These are phyloP conservation scores for Clamator glandarius DNA, from an alignment of 2,797 vertebrate species.

Conservation along the genomic window DNA sequence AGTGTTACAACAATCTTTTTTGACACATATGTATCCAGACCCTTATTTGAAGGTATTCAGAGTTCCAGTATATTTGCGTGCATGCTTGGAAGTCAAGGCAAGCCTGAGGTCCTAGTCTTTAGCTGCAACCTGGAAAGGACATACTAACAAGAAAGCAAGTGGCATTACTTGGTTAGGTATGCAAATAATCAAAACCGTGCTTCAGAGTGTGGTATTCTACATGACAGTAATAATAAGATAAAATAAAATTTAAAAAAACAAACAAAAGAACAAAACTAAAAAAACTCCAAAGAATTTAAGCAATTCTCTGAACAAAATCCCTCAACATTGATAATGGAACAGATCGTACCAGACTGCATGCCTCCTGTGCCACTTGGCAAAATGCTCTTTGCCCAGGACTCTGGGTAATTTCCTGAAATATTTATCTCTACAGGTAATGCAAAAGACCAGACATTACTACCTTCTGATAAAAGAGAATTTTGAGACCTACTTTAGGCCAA, in stretches of 20 bases:
- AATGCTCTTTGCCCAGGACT: neutral
- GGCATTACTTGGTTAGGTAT: neutral
- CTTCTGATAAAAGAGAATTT: neutral
- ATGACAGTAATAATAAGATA: neutral
- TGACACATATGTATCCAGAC: neutral
- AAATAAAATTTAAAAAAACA: neutral
- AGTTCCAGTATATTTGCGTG: rapidly evolving
- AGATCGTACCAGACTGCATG: neutral
- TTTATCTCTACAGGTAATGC: neutral
- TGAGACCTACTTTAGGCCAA: neutral
- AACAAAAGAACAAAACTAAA: too few species aligned
- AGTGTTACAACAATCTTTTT: neutral
- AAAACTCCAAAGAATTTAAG: neutral
- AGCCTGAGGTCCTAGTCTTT: neutral
- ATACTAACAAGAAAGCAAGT: neutral
- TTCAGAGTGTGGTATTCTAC: neutral
- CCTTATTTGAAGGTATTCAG: neutral
- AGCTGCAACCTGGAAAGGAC: neutral
- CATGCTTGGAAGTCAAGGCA: neutral
- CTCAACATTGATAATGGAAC: neutral
- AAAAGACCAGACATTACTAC: neutral
- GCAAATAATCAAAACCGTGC: neutral
- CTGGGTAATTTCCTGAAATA: neutral
- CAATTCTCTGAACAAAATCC: neutral
- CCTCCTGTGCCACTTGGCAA: neutral